Conservation (phyloP, 2,797 vertebrate genomes). For the Lates japonicus region DNA sequence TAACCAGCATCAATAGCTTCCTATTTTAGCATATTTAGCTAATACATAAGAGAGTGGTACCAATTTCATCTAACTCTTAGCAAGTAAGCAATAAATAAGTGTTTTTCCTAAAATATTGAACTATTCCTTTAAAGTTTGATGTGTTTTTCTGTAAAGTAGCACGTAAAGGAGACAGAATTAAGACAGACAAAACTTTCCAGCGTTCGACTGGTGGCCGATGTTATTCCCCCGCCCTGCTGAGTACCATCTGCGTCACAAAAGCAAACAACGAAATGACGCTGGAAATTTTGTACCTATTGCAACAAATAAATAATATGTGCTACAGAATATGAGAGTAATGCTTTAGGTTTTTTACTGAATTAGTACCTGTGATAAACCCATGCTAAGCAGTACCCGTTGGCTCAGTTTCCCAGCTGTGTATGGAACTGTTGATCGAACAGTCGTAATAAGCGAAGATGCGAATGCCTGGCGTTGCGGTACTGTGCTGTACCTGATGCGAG, state of each 20-base stretch:
- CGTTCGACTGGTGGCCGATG: constrained; percentile 1
- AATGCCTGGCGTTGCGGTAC: neutral
- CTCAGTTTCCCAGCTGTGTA: neutral
- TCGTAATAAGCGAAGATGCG: neutral
- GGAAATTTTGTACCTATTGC: constrained; percentile 50
- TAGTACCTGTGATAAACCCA: constrained; percentile 19
- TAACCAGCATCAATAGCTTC: neutral
- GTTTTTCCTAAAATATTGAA: neutral
- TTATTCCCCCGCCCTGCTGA: constrained; percentile 21
- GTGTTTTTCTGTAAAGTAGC: neutral
- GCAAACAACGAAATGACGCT: constrained; percentile 48
- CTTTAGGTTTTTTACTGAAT: constrained; percentile 17
- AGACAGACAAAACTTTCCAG: constrained; percentile 39
- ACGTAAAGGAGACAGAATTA: neutral
- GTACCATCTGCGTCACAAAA: constrained; percentile 31
- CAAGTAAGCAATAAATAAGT: neutral
- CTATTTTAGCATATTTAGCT: neutral
- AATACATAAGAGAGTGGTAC: neutral
- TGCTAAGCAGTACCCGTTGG: constrained; percentile 24
- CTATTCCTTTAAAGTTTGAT: constrained; percentile 1
- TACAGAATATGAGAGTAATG: constrained; percentile 44
- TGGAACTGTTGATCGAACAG: no score
- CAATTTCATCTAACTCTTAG: neutral
- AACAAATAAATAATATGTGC: constrained; percentile 69
- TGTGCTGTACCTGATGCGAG: constrained; percentile 17